Conservation (phyloP, 2,888 invertebrate species). For the Plutella xylostella region DNA sequence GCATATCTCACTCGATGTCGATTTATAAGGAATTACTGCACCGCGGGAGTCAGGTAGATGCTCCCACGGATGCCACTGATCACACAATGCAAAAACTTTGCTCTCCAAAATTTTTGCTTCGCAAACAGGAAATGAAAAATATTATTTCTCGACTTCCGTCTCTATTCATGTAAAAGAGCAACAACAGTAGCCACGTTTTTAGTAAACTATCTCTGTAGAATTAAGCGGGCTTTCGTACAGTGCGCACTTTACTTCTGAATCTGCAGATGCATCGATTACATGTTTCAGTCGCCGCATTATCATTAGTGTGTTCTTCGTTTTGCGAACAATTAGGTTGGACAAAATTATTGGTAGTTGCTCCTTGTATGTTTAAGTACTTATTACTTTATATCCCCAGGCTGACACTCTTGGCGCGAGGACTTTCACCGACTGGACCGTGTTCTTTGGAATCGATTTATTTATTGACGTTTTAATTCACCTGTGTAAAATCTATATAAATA, state of each 20-base stretch:
- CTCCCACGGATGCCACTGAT: conserved; percentile 52
- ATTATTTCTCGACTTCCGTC: conserved; percentile 49
- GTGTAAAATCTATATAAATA: no score
- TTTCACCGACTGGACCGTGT: conserved; percentile 17
- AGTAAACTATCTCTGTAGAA: not conserved
- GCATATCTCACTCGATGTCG: conserved; percentile 67
- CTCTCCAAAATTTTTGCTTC: conserved; percentile 38
- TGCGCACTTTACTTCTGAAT: no score
- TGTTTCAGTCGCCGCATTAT: not conserved
- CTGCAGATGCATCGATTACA: no score
- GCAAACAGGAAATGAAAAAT: conserved; percentile 64
- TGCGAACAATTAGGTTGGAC: conserved; percentile 41
- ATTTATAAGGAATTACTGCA: conserved; percentile 64
- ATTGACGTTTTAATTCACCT: not conserved
- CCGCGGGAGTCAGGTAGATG: conserved; percentile 59
- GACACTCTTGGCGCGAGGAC: conserved; percentile 43
- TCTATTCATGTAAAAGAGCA: conserved; percentile 11
- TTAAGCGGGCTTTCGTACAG: no score
- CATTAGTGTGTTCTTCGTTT: conserved; percentile 35
- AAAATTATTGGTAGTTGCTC: conserved; percentile 43
- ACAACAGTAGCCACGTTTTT: not conserved
- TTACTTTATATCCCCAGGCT: conserved; percentile 47
- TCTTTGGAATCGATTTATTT: not conserved
- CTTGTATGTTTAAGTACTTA: conserved; percentile 53
- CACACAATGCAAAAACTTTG: conserved; percentile 50